Evolutionary conservation across 2,888 invertebrate species (phyloP).

Genomic region (Caenorhabditis japonica): DNA sequence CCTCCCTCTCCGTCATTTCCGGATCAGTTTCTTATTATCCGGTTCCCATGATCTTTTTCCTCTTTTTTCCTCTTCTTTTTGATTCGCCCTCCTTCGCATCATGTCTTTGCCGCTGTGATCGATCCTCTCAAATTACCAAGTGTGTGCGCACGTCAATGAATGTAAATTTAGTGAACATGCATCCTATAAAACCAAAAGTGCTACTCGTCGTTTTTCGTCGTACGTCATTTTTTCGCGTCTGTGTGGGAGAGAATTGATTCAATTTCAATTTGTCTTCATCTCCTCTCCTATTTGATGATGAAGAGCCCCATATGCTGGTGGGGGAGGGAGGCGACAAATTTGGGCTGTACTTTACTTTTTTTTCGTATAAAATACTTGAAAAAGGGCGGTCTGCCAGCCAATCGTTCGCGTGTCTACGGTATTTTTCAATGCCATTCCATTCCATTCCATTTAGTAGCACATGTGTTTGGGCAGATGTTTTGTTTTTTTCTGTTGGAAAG

Average conservation of each 20-base stretch:
- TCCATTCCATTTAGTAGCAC: too few species aligned
- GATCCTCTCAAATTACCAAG: too few species aligned
- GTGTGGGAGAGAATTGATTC: slow-evolving; percentile 24
- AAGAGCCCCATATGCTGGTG: slow-evolving; percentile 35
- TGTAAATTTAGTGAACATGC: slow-evolving; percentile 12
- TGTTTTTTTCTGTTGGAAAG: too few species aligned
- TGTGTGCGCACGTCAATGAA: slow-evolving; percentile 2
- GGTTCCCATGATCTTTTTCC: slow-evolving; percentile 34
- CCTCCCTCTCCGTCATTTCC: slow-evolving; percentile 28
- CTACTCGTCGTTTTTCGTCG: slow-evolving; percentile 4
- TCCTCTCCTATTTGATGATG: slow-evolving; percentile 24
- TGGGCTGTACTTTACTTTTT: too few species aligned
- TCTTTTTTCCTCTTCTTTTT: slow-evolving; percentile 18
- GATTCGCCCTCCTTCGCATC: too few species aligned
- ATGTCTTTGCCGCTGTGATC: too few species aligned
- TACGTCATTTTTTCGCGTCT: slow-evolving; percentile 39
- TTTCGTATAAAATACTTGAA: slow-evolving; percentile 51
- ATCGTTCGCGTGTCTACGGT: too few species aligned
- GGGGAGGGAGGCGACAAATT: slow-evolving; percentile 17
- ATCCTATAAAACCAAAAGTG: slow-evolving; percentile 11
- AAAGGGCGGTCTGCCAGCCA: too few species aligned
- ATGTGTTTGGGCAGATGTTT: too few species aligned
- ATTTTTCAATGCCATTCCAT: too few species aligned
- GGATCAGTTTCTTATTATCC: slow-evolving; percentile 32
- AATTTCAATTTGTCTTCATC: slow-evolving; percentile 43